phyloP scores from a whole-genome alignment of 1,140 invertebrate genomes.

The Antheraea pernyi region DNA sequence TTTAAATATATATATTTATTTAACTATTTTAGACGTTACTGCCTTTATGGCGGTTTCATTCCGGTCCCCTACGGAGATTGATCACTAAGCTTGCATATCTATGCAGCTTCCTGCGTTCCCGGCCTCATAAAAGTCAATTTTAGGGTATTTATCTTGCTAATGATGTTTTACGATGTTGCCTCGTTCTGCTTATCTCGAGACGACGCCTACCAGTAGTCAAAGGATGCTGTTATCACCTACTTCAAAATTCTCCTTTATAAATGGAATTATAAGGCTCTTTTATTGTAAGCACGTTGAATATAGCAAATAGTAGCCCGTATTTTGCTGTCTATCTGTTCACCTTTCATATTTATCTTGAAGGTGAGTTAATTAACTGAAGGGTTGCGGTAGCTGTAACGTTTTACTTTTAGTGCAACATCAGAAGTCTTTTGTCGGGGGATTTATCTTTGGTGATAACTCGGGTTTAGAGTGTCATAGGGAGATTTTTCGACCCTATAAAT shows the following conservation, averaged over 20 bases:
- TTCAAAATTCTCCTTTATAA: constrained; percentile 36
- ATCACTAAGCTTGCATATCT: constrained; percentile 48
- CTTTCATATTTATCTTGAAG: constrained; percentile 58
- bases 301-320: constrained; percentile 48
- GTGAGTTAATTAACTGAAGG: constrained; percentile 72
- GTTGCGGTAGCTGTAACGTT: constrained; percentile 67
- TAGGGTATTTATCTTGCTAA: constrained; percentile 73
- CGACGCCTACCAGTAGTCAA: constrained; percentile 68
- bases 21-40: too few species aligned
- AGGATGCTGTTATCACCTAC: constrained; percentile 31
- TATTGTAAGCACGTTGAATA: constrained; percentile 19
- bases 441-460: constrained; percentile 48
- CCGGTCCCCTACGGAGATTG: too few species aligned
- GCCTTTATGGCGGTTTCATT: too few species aligned
- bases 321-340: constrained; percentile 59
- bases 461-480: not conserved
- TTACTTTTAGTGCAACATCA: constrained; percentile 61
- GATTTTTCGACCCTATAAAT: not conserved
- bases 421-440: constrained; percentile 62
- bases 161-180: constrained; percentile 73
- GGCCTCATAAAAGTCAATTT: constrained; percentile 59
- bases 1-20: too few species aligned
- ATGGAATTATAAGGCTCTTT: constrained; percentile 28
- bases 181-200: constrained; percentile 56
- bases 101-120: constrained; percentile 46